Evolutionary conservation across 2,113 vertebrate species (phyloP).

Genomic region (Glareola pratincola): DNA sequence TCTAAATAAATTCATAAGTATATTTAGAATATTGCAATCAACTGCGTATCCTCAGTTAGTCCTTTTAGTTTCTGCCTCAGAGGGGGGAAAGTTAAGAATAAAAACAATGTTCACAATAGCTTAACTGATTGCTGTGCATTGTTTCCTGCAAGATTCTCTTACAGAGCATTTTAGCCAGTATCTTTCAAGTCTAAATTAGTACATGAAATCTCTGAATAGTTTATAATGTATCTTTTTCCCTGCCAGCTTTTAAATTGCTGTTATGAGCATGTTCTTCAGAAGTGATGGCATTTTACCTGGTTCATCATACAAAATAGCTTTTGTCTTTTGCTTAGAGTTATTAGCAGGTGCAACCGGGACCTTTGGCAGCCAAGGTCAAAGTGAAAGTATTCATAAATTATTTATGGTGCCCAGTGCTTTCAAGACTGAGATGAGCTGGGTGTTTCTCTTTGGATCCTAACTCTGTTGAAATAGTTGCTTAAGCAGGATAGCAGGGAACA

Average conservation of each 20-base stretch:
- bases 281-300: background rate
- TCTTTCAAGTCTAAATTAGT: background rate
- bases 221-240: background rate
- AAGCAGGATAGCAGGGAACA: background rate
- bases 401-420: background rate
- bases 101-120: background rate
- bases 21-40: background rate
- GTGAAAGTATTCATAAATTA: background rate
- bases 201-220: background rate
- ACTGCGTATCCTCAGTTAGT: background rate
- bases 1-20: background rate
- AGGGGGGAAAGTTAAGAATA: background rate
- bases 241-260: background rate
- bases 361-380: background rate
- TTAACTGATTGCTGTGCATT: background rate
- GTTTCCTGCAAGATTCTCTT: background rate
- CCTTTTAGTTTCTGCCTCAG: background rate
- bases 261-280: background rate
- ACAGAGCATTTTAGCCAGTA: background rate
- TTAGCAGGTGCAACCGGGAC: background rate
- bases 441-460: background rate
- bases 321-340: background rate
- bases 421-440: background rate
- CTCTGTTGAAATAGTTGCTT: background rate
- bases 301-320: background rate